These are phyloP conservation scores for Frankliniella fusca DNA, from an alignment of 2,888 invertebrate species.

Conservation along the genomic window DNA sequence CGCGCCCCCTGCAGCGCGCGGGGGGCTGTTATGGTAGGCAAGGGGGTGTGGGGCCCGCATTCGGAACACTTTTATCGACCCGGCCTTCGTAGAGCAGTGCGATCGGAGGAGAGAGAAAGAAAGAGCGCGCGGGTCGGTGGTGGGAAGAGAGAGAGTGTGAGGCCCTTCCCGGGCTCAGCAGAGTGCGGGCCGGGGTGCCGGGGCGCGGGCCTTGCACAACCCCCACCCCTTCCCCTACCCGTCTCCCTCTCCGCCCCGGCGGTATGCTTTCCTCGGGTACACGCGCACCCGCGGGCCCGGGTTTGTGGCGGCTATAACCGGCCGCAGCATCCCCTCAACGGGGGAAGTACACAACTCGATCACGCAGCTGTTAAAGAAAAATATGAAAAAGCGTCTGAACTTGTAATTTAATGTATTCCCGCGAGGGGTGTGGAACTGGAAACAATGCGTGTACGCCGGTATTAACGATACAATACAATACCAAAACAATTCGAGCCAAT, in stretches of 20 bases:
- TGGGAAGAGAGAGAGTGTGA: neutral
- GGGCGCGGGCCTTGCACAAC: neutral
- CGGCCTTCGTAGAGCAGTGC: neutral
- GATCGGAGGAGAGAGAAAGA: neutral
- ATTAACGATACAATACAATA: too few relatives aligned
- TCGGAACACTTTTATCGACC: neutral
- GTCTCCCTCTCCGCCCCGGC: slow-evolving; percentile 8
- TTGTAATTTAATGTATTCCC: too few relatives aligned
- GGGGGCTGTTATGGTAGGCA: too few relatives aligned
- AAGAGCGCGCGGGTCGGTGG: neutral
- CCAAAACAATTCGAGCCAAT: too few relatives aligned
- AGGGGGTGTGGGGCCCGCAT: neutral
- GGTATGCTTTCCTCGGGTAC: neutral
- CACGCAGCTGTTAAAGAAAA: too few relatives aligned
- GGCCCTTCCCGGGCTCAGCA: slow-evolving; percentile 18
- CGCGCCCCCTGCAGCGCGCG: neutral
- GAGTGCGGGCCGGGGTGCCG: neutral
- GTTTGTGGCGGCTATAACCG: neutral
- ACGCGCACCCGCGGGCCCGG: neutral
- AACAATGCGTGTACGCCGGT: too few relatives aligned
- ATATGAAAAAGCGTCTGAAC: too few relatives aligned
- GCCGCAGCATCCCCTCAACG: neutral
- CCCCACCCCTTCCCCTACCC: neutral
- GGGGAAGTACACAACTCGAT: neutral
- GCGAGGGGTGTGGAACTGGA: too few relatives aligned